Base-by-base conservation (phyloP, 2,797 vertebrate genomes). In the Galaxias olidus region DNA sequence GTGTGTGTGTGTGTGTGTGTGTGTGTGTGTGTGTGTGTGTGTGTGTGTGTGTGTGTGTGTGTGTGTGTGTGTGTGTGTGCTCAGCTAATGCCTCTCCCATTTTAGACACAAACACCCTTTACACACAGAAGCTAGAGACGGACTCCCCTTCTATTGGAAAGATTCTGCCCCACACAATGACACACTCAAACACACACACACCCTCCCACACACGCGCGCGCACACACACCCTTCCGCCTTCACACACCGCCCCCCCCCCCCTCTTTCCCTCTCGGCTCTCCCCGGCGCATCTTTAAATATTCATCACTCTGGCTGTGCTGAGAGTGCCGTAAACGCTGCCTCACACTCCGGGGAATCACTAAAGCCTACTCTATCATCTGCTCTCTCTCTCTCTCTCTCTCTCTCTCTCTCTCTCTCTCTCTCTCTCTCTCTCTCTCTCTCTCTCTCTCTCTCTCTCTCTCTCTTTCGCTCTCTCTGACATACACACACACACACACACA, bases 231-330 rank as follows among this genome's bases (percentile, higher is more conserved):
- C 69, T 61, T 1, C 9, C 18, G 46, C 13, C 3, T 30, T 30
- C 63, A 61, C 61, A 13, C 73, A 56, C 73, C 6, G n/a, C 47
- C 69, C 58, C 66, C 70, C 78, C 76, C 42, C 42, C 56, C 43
- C n/a, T n/a, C n/a, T n/a, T 12, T 10, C 79, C 67, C 76, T 73
- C 75, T 53, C 77, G 81, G 80, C 86, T 86, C 86, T 90, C 89
- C 87, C 86, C 87, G 87, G 87, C 87, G 84, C 85, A 80, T 90
- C 88, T 89, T 90, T 90, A 90, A 90, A 90, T 90, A 90, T 90
- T 90, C 88, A 90, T 89, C 87, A 87, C 88, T 87, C 87, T 89
- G 86, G 88, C 87, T 90, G 87, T 86, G 88, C 86, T 84, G 86
- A 88, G 87, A 90, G 88, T 84, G 86, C 88, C 84, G 84, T 89